phyloP scores from a whole-genome alignment of 2,113 vertebrate species.

The Festucalex cinctus region DNA sequence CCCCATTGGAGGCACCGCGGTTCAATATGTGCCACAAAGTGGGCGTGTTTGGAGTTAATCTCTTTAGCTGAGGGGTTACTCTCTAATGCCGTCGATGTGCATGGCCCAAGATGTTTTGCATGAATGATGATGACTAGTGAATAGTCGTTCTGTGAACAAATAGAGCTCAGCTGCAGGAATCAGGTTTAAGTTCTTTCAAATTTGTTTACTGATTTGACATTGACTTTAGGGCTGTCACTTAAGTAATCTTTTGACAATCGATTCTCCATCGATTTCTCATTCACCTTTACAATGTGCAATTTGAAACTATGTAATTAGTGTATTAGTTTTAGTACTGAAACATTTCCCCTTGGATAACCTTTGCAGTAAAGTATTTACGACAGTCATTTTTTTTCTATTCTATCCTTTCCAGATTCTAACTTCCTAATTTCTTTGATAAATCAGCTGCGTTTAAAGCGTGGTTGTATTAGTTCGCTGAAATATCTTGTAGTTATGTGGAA shows the following conservation, averaged over 20 bases:
- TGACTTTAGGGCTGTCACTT: too few relatives aligned
- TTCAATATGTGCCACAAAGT: not conserved
- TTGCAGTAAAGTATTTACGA: not conserved
- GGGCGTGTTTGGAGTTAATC: not conserved
- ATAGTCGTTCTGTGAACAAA: not conserved
- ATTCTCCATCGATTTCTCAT: too few relatives aligned
- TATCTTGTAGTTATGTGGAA: constrained; percentile 22
- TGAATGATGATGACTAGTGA: constrained; percentile 1
- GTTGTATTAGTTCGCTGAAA: constrained; percentile 11
- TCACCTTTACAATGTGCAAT: too few relatives aligned
- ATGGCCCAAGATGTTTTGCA: not conserved
- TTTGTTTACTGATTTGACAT: not conserved
- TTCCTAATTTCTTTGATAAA: not conserved
- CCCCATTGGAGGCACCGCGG: not conserved
- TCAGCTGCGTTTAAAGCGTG: not conserved
- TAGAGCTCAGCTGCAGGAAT: not conserved
- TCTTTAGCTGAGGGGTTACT: not conserved
- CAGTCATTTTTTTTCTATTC: not conserved
- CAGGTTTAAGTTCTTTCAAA: not conserved
- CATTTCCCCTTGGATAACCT: not conserved
- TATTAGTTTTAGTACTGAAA: not conserved
- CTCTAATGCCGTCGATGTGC: not conserved
- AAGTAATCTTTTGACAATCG: too few relatives aligned
- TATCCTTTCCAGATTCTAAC: not conserved
- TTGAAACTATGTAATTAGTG: not conserved